These are phyloP conservation scores for Dorcus hopei DNA, from an alignment of 2,888 invertebrate genomes.

Conservation along the genomic window DNA sequence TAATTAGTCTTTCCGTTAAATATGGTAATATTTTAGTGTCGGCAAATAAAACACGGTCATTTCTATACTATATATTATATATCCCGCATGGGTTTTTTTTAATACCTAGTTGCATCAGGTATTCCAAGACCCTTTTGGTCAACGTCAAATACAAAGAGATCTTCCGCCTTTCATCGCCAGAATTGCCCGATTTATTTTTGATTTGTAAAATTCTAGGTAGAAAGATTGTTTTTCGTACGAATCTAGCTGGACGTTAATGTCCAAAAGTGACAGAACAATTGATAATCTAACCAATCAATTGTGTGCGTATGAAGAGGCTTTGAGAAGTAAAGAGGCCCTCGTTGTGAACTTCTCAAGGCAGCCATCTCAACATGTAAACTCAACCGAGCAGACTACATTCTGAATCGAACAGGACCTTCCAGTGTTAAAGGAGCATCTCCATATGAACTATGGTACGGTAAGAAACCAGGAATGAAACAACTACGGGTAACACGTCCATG, in stretches of 20 bases:
- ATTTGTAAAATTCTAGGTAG: background rate
- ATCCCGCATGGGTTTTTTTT: too few relatives aligned
- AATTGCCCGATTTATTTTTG: background rate
- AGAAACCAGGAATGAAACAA: constrained; percentile 24
- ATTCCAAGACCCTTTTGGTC: too few relatives aligned
- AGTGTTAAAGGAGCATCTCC: constrained; percentile 16
- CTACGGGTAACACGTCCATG: constrained; percentile 29
- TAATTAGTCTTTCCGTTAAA: too few relatives aligned
- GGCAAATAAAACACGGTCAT: too few relatives aligned
- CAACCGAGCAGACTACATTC: too few relatives aligned
- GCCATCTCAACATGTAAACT: too few relatives aligned
- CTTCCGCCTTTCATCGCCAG: too few relatives aligned
- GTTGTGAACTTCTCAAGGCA: too few relatives aligned
- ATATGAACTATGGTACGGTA: constrained; percentile 29
- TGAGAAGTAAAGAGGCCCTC: background rate
- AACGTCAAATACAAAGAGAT: too few relatives aligned
- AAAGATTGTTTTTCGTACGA: background rate
- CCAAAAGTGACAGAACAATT: background rate
- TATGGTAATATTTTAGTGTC: too few relatives aligned
- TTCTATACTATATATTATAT: too few relatives aligned
- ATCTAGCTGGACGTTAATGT: background rate
- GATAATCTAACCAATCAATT: background rate
- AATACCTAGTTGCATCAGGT: too few relatives aligned
- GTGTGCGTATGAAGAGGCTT: background rate
- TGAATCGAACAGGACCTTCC: background rate